phyloP scores from a whole-genome alignment of 2,888 invertebrate species.

The Acleris literana region DNA sequence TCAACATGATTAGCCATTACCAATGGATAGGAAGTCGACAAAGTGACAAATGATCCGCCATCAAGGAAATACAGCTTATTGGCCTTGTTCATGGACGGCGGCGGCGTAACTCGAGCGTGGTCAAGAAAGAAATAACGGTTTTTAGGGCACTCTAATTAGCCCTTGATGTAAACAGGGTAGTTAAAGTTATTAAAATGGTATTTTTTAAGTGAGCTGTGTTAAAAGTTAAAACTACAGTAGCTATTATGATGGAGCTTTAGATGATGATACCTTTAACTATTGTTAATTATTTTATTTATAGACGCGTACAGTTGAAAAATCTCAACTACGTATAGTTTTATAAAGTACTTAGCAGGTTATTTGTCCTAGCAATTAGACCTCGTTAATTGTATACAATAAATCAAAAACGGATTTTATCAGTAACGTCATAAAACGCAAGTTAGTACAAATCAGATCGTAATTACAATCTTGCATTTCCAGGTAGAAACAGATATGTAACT shows the following conservation, averaged over 20 bases:
- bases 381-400: background rate
- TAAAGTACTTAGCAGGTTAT: background rate
- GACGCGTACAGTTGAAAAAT: too few relatives aligned
- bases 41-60: conserved; percentile 43
- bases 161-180: too few relatives aligned
- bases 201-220: too few relatives aligned
- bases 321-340: too few relatives aligned
- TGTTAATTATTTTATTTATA: too few relatives aligned
- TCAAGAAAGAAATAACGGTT: conserved; percentile 47
- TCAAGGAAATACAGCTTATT: conserved; percentile 59
- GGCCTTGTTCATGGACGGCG: conserved; percentile 60
- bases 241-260: too few relatives aligned
- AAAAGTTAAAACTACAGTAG: too few relatives aligned
- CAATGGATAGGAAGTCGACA: conserved; percentile 34
- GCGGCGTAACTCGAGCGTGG: conserved; percentile 57
- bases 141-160: too few relatives aligned
- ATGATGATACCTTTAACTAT: too few relatives aligned
- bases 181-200: too few relatives aligned
- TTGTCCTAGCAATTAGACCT: background rate
- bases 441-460: background rate
- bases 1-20: conserved; percentile 10
- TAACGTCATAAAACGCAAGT: background rate
- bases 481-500: background rate
- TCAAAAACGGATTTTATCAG: background rate
- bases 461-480: background rate